Percentiles rank a stretch among this genome's conserved stretches.
phyloP scores from a whole-genome alignment of 2,113 vertebrate genomes.

The Paramormyrops kingsleyae region DNA sequence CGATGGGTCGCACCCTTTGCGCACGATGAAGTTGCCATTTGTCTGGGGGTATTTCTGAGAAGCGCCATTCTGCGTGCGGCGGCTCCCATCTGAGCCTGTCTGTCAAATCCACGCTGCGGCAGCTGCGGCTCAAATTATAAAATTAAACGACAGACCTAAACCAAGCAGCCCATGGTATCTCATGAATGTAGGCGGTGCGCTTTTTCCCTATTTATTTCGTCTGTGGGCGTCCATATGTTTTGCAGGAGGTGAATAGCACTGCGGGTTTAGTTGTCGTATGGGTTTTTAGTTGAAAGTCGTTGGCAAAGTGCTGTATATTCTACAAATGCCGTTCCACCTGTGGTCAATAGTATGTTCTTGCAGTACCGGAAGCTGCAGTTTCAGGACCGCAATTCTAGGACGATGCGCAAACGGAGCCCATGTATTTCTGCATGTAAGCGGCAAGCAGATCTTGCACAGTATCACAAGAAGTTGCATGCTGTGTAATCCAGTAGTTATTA shows the following conservation, averaged over 20 bases:
- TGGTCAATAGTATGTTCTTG: not conserved
- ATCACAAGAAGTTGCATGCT: not conserved
- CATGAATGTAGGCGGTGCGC: not conserved
- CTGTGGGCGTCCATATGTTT: not conserved
- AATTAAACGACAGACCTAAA: not conserved
- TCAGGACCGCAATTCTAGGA: not conserved
- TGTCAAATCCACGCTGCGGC: not conserved
- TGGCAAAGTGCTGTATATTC: not conserved
- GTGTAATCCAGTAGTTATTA: not conserved
- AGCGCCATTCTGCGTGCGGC: not conserved
- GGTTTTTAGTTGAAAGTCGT: not conserved
- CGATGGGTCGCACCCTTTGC: not conserved
- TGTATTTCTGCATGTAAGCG: not conserved
- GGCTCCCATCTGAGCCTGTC: slow-evolving; percentile 6
- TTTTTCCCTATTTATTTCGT: not conserved
- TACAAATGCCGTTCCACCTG: not conserved
- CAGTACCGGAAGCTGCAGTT: not conserved
- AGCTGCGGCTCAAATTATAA: not conserved
- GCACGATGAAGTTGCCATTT: not conserved
- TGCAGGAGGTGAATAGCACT: not conserved
- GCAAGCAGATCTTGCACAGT: not conserved
- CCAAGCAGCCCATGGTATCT: not conserved
- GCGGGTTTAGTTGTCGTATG: not conserved
- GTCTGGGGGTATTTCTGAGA: not conserved
- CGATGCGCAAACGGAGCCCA: not conserved